These are phyloP conservation scores for Luehdorfia chinensis DNA, from an alignment of 1,140 invertebrate genomes.

Conservation along the genomic window DNA sequence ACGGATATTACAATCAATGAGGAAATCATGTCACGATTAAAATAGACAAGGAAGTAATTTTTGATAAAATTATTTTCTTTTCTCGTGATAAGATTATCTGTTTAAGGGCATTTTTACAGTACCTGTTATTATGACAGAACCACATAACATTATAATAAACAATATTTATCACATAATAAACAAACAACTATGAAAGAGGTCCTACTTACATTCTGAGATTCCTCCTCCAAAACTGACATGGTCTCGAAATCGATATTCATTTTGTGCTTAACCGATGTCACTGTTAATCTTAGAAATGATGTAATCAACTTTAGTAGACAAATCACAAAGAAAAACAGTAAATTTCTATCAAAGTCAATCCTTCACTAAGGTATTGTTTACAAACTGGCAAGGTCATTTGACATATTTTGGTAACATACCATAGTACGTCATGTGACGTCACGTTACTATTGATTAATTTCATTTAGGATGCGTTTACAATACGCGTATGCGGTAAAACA, in stretches of 20 bases:
- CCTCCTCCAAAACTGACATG: conserved; percentile 69
- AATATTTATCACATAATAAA: conserved; percentile 15
- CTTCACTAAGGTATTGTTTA: conserved; percentile 61
- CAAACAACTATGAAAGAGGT: conserved; percentile 48
- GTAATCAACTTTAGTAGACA: conserved; percentile 9
- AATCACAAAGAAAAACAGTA: conserved; percentile 25
- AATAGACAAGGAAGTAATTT: conserved; percentile 30
- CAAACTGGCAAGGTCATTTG: conserved; percentile 74
- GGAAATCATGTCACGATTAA: conserved; percentile 28
- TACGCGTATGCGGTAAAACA: too few species aligned
- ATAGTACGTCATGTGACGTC: conserved; percentile 48
- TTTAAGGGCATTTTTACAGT: too few species aligned
- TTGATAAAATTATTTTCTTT: conserved; percentile 6
- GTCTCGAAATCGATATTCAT: conserved; percentile 72
- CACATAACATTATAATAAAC: too few species aligned
- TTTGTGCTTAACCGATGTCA: conserved; percentile 24
- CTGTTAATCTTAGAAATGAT: conserved; percentile 15
- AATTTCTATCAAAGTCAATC: conserved; percentile 31
- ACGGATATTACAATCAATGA: conserved; percentile 26
- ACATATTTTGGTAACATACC: conserved; percentile 68
- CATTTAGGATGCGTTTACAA: background rate
- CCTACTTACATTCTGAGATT: conserved; percentile 65
- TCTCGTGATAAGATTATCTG: background rate
- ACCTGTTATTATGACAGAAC: too few species aligned
- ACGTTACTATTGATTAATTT: conserved; percentile 16